phyloP scores from a whole-genome alignment of 2,113 vertebrate genomes.

The Eulacestoma nigropectus region DNA sequence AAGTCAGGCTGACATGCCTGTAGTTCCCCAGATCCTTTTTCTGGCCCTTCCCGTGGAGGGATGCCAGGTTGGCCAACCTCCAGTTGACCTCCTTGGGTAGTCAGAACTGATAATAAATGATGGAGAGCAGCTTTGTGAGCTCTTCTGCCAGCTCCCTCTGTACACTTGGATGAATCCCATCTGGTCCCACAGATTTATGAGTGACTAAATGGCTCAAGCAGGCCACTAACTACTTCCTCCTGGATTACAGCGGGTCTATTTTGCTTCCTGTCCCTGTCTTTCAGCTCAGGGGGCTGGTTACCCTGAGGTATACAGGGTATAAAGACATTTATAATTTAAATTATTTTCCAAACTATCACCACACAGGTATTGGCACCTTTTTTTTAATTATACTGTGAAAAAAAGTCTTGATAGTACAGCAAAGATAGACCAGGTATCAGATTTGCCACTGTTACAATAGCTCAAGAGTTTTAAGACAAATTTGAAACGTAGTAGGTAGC shows the following conservation, averaged over 20 bases:
- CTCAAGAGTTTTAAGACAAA: background rate
- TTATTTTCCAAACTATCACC: background rate
- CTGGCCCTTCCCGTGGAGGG: no score
- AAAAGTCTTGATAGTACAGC: background rate
- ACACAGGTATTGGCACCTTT: background rate
- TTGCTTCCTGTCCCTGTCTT: background rate
- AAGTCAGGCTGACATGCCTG: background rate
- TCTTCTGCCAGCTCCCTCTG: background rate
- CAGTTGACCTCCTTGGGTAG: fast-evolving
- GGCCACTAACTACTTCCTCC: background rate
- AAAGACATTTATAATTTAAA: background rate
- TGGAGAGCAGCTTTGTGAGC: fast-evolving
- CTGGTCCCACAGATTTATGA: no score
- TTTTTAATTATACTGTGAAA: background rate
- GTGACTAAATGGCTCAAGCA: background rate
- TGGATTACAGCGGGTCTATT: background rate
- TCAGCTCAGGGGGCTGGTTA: background rate
- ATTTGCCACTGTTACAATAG: background rate
- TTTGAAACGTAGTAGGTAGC: background rate
- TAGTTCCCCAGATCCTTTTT: background rate
- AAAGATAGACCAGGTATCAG: background rate
- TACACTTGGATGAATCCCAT: background rate
- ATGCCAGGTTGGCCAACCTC: fast-evolving
- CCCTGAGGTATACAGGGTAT: background rate
- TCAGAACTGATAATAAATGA: background rate